Evolutionary conservation across 2,888 invertebrate species (phyloP).

Genomic region (Dasysyrphus tricinctus): DNA sequence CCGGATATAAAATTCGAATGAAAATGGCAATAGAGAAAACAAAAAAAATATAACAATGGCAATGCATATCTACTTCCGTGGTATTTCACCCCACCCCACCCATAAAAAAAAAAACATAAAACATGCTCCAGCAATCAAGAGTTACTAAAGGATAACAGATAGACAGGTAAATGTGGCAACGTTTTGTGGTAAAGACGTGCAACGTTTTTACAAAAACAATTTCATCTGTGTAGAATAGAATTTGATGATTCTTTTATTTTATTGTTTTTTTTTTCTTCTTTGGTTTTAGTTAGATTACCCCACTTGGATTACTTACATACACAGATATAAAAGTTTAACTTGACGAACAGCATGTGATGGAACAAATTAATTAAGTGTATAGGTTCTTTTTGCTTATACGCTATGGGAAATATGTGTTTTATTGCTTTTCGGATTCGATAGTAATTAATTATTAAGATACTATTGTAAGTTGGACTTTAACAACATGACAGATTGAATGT

Average conservation of each 20-base stretch:
- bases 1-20: conserved; percentile 42
- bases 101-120: conserved; percentile 16
- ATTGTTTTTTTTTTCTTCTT: neutral
- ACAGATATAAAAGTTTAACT: conserved; percentile 60
- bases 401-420: conserved; percentile 24
- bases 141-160: conserved; percentile 60
- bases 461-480: conserved; percentile 56
- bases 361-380: conserved; percentile 67
- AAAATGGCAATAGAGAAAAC: conserved; percentile 24
- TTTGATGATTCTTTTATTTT: conserved; percentile 64
- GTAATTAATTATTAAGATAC: conserved; percentile 70
- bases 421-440: conserved; percentile 39
- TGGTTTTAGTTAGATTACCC: conserved; percentile 59
- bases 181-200: conserved; percentile 73
- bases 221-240: neutral
- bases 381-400: conserved; percentile 6
- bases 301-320: conserved; percentile 34
- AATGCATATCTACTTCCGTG: conserved; percentile 26
- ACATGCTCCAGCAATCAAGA: conserved; percentile 56
- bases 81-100: conserved; percentile 3
- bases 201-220: conserved; percentile 50
- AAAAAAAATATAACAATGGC: conserved; percentile 29
- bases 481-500: conserved; percentile 69
- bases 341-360: conserved; percentile 65
- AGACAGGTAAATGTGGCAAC: conserved; percentile 71